A percentile compares a stretch with the other conserved stretches of the same genome.
These are phyloP conservation scores for Cryptotermes secundus DNA, from an alignment of 1,140 invertebrate species.

Conservation along the genomic window DNA sequence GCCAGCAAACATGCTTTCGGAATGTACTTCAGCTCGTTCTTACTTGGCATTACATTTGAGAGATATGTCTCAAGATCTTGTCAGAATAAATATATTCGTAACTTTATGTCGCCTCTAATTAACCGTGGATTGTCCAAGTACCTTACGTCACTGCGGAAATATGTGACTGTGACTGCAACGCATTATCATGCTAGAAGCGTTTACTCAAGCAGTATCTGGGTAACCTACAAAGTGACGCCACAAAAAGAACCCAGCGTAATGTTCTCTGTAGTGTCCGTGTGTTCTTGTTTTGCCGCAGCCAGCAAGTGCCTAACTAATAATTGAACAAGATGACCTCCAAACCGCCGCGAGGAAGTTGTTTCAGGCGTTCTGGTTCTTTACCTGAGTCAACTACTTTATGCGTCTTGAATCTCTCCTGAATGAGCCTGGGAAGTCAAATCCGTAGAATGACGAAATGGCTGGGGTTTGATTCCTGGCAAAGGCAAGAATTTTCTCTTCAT, in stretches of 20 bases:
- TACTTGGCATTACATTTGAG: too few relatives aligned
- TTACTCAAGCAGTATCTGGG: neutral
- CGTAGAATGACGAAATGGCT: too few relatives aligned
- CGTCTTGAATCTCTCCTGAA: too few relatives aligned
- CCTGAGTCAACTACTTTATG: neutral
- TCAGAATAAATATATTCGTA: too few relatives aligned
- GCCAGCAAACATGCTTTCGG: too few relatives aligned
- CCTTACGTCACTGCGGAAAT: neutral
- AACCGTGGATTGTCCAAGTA: neutral
- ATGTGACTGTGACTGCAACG: neutral
- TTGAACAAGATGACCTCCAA: neutral
- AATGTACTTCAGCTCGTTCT: too few relatives aligned
- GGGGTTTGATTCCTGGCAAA: too few relatives aligned
- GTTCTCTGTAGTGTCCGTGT: neutral
- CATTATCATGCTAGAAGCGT: neutral
- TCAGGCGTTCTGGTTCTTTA: neutral
- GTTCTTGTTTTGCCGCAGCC: neutral
- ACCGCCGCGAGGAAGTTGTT: neutral
- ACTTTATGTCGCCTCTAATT: too few relatives aligned
- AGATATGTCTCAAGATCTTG: too few relatives aligned
- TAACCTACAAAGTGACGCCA: neutral
- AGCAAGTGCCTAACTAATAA: neutral
- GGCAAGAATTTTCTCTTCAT: too few relatives aligned
- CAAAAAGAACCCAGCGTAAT: neutral
- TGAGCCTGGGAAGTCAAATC: too few relatives aligned